Evolutionary conservation across 2,797 vertebrate species (phyloP).

Genomic region (Chromobotia macracanthus): DNA sequence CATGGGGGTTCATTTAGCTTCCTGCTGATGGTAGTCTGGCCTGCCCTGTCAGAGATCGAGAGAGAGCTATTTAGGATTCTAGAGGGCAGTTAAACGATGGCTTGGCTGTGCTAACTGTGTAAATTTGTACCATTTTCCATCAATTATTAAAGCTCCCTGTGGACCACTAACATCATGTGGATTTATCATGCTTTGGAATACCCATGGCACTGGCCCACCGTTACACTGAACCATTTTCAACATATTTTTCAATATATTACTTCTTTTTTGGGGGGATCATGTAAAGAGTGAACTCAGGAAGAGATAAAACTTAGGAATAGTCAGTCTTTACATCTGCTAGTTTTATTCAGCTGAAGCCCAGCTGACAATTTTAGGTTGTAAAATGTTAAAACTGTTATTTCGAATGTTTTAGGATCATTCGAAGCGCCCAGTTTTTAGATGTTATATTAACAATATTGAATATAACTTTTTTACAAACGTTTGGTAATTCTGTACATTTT

Average conservation of each 20-base stretch:
- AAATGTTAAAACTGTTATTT: no score
- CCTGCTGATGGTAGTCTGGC: constrained; percentile 44
- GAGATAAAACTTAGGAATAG: no score
- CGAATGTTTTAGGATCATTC: no score
- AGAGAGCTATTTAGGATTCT: constrained; percentile 53
- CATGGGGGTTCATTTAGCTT: constrained; percentile 40
- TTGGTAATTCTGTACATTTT: no score
- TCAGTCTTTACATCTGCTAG: no score
- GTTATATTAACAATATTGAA: no score
- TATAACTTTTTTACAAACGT: no score
- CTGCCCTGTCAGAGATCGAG: constrained; percentile 31
- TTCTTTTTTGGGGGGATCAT: neutral
- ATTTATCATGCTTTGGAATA: constrained; percentile 62
- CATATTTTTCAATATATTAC: neutral
- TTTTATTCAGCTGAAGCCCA: no score
- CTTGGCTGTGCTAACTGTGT: constrained; percentile 59
- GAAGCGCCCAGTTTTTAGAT: no score
- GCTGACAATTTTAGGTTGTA: no score
- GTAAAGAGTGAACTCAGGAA: neutral
- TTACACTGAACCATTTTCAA: neutral
- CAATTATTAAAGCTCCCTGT: constrained; percentile 62
- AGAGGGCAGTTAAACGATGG: constrained; percentile 55
- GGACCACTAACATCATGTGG: constrained; percentile 57
- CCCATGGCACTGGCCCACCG: constrained; percentile 31
- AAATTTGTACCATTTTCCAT: constrained; percentile 65